Evolutionary conservation across 1,140 invertebrate genomes (phyloP).

Genomic region (Pissodes strobi): DNA sequence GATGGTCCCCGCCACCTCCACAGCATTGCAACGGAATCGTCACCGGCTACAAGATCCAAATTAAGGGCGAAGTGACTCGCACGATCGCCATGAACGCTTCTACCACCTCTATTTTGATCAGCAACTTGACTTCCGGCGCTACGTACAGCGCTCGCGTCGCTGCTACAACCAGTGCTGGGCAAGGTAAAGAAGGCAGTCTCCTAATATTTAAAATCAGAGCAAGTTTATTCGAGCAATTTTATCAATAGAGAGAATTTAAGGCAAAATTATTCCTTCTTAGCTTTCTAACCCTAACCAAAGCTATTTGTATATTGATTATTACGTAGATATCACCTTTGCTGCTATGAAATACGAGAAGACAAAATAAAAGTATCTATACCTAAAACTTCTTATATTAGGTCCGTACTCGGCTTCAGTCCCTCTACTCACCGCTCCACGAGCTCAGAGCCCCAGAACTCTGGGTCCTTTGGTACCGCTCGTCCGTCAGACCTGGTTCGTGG

Average conservation of each 20-base stretch:
- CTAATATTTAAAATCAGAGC: too few relatives aligned
- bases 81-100: slow-evolving; percentile 69
- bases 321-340: too few relatives aligned
- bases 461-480: slow-evolving; percentile 59
- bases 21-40: slow-evolving; percentile 81
- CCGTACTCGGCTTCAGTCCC: slow-evolving; percentile 68
- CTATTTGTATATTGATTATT: too few relatives aligned
- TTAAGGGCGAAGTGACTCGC: slow-evolving; percentile 45
- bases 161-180: slow-evolving; percentile 70
- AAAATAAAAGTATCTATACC: too few relatives aligned
- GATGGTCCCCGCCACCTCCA: slow-evolving; percentile 79
- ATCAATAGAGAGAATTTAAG: too few relatives aligned
- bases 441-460: slow-evolving; percentile 53
- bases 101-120: slow-evolving; percentile 71
- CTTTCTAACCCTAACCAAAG: too few relatives aligned
- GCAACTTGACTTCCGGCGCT: slow-evolving; percentile 72
- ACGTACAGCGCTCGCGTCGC: slow-evolving; percentile 75
- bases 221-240: too few relatives aligned
- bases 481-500: slow-evolving; percentile 77
- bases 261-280: too few relatives aligned
- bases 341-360: too few relatives aligned
- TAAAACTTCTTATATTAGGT: too few relatives aligned
- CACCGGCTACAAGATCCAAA: slow-evolving; percentile 76
- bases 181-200: too few relatives aligned
- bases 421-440: slow-evolving; percentile 46